Percentiles rank a stretch among this genome's conserved stretches.
Conservation (phyloP, 92 coral and sea anemone species). For the Phenganax marumi region DNA sequence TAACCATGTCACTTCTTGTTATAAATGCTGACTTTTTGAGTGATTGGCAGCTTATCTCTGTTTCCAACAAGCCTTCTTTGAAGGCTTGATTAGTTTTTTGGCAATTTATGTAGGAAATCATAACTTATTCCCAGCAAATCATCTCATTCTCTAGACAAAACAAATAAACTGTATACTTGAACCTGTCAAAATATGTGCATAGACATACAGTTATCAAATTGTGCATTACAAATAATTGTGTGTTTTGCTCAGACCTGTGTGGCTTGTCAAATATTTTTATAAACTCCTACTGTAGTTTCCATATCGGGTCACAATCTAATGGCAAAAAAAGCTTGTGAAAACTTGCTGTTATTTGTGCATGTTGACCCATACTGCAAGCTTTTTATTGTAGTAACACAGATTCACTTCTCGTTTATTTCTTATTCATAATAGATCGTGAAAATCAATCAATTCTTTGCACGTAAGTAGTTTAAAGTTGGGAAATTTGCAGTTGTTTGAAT, state of each 20-base stretch:
- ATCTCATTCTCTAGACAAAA: background rate
- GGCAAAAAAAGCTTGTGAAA: no score
- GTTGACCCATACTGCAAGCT: no score
- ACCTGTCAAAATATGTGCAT: background rate
- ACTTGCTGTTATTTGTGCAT: no score
- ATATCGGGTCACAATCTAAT: background rate
- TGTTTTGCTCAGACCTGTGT: background rate
- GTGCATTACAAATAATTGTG: constrained; percentile 2
- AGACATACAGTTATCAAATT: constrained; percentile 8
- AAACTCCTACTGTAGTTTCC: background rate
- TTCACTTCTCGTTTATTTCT: background rate
- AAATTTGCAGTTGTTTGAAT: background rate
- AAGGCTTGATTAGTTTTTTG: background rate
- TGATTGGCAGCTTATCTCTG: no score
- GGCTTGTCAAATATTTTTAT: background rate
- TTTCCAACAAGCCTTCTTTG: background rate
- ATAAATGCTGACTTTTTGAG: no score
- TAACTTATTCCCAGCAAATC: background rate
- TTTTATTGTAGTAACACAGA: background rate
- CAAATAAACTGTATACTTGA: background rate
- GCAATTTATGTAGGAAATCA: background rate
- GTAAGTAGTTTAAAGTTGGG: constrained; percentile 62
- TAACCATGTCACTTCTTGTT: constrained; percentile 1
- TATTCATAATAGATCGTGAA: constrained; percentile 78
- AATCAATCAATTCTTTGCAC: constrained; percentile 99